Conservation (phyloP, 2,797 vertebrate genomes). For the Molossus molossus region DNA sequence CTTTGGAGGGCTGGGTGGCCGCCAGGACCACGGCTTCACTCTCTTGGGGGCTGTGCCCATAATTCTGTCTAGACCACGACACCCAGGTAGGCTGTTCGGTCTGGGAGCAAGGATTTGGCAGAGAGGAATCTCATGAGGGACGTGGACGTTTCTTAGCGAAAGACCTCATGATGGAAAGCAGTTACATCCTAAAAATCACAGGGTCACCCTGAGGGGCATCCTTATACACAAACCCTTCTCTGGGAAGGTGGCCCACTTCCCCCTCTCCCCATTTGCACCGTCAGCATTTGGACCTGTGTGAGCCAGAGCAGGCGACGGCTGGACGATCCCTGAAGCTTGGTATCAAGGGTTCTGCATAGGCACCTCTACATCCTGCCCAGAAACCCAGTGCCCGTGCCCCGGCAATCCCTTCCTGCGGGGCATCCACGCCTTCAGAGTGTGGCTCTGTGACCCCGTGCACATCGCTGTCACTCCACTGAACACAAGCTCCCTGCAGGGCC, state of each 20-base stretch:
- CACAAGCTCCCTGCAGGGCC: no score
- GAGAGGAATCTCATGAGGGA: not conserved
- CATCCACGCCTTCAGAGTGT: not conserved
- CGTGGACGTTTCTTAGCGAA: not conserved
- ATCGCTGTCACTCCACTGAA: not conserved
- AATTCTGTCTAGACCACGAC: no score
- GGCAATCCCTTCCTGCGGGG: not conserved
- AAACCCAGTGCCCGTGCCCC: no score
- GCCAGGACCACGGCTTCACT: rapidly evolving
- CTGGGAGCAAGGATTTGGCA: not conserved
- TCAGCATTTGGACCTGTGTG: not conserved
- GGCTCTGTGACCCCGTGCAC: rapidly evolving
- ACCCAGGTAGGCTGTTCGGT: not conserved
- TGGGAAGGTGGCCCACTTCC: not conserved
- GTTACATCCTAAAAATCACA: not conserved
- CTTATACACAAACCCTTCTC: rapidly evolving
- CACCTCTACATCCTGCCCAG: not conserved
- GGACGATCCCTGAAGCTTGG: not conserved
- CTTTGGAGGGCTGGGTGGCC: not conserved
- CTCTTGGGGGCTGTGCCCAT: not conserved
- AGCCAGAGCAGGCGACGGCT: not conserved
- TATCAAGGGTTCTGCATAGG: not conserved
- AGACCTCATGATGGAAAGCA: not conserved
- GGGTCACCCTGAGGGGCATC: rapidly evolving
- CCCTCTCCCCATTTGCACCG: not conserved